phyloP scores from a whole-genome alignment of 2,113 vertebrate species.

The Jaculus jaculus region DNA sequence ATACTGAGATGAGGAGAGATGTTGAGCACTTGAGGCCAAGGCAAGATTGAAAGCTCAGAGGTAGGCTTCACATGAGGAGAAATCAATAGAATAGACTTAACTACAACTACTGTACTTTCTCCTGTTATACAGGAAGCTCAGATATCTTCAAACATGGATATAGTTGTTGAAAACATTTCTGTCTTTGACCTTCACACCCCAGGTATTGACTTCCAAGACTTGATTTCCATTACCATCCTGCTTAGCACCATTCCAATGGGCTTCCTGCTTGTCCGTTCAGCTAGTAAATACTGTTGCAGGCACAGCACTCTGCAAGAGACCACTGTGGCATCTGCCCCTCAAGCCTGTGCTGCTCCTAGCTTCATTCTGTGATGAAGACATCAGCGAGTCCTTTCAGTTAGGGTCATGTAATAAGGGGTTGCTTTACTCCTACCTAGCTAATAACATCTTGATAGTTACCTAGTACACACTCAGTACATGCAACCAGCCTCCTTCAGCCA shows the following conservation, averaged over 20 bases:
- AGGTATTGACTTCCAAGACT: neutral
- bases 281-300: neutral
- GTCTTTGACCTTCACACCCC: neutral
- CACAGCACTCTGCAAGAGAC: neutral
- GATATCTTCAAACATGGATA: neutral
- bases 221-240: neutral
- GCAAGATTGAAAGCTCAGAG: neutral
- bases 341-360: neutral
- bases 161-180: neutral
- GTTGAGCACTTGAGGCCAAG: neutral
- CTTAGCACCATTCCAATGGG: neutral
- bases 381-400: neutral
- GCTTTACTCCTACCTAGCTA: neutral
- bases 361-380: constrained; percentile 4
- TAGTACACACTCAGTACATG: neutral
- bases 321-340: neutral
- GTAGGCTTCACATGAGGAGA: neutral
- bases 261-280: neutral
- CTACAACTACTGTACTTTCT: neutral
- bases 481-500: neutral
- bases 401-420: neutral
- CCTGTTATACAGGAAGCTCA: neutral
- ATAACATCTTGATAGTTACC: neutral
- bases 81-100: neutral
- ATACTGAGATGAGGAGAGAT: neutral